phyloP scores from a whole-genome alignment of 1,140 invertebrate species.

The Oedothorax gibbosus region DNA sequence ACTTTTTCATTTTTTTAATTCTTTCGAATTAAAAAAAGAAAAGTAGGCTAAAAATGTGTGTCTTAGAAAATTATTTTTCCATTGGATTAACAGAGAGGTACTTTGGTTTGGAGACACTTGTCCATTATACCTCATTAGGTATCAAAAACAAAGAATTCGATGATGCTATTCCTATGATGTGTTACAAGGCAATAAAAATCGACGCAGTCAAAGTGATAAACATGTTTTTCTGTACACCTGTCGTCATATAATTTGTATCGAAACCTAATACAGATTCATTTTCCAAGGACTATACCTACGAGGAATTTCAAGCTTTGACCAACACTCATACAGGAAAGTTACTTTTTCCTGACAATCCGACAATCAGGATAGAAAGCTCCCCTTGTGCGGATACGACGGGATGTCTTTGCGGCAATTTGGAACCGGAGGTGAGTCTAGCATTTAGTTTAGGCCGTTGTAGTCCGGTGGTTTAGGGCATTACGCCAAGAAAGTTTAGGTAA shows the following conservation, averaged over 20 bases:
- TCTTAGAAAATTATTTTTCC: too few relatives aligned
- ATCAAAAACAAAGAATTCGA: too few relatives aligned
- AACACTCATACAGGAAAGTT: neutral
- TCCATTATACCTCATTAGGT: too few relatives aligned
- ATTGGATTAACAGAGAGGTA: too few relatives aligned
- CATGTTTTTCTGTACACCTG: neutral
- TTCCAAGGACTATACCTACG: conserved; percentile 11
- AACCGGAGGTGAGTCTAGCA: neutral
- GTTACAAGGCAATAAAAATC: neutral
- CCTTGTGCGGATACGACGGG: conserved; percentile 10
- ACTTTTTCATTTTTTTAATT: too few relatives aligned
- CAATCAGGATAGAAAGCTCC: neutral
- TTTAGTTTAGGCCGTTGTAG: too few relatives aligned
- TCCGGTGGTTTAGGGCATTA: too few relatives aligned
- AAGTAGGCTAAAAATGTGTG: too few relatives aligned
- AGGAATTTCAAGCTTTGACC: neutral
- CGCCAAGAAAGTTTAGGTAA: too few relatives aligned
- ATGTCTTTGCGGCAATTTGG: conserved; percentile 24
- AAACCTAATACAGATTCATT: neutral
- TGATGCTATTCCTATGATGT: neutral
- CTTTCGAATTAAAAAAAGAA: too few relatives aligned
- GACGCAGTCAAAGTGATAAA: neutral
- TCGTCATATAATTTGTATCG: neutral
- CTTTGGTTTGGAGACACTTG: too few relatives aligned
- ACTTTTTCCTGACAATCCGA: conserved; percentile 25